phyloP scores from a whole-genome alignment of 2,888 invertebrate genomes.

The Phymatocera aterrima region DNA sequence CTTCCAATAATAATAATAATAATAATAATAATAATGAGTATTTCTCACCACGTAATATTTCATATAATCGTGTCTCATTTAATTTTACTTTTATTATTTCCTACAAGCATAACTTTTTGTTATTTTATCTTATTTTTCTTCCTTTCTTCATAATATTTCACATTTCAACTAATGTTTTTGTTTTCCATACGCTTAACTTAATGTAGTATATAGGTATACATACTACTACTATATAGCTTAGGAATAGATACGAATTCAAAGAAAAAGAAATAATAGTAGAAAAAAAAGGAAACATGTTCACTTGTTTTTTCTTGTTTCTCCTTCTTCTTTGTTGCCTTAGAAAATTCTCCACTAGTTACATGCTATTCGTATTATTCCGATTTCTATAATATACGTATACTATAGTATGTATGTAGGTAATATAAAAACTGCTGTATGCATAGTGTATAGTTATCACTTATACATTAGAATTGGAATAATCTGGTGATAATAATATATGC shows the following conservation, averaged over 20 bases:
- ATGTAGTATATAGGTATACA: too few relatives aligned
- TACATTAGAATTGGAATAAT: neutral
- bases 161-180: slow-evolving; percentile 29
- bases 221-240: slow-evolving; percentile 37
- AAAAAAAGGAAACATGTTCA: neutral
- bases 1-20: too few relatives aligned
- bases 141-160: neutral
- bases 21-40: too few relatives aligned
- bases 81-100: slow-evolving; percentile 23
- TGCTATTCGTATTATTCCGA: too few relatives aligned
- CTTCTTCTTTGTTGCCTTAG: too few relatives aligned
- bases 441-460: neutral
- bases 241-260: slow-evolving; percentile 19
- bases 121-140: neutral
- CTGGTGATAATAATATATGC: neutral
- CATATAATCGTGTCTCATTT: too few relatives aligned
- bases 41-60: neutral
- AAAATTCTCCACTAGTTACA: too few relatives aligned
- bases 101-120: slow-evolving; percentile 38
- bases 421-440: neutral
- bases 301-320: neutral
- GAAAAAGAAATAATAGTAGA: too few relatives aligned
- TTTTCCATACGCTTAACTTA: slow-evolving; percentile 14
- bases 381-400: too few relatives aligned
- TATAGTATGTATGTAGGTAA: neutral